Evolutionary conservation across 2,113 vertebrate genomes (phyloP), one percentile per base, ranked within the genome.

Genomic region (Saimiri boliviensis): DNA sequence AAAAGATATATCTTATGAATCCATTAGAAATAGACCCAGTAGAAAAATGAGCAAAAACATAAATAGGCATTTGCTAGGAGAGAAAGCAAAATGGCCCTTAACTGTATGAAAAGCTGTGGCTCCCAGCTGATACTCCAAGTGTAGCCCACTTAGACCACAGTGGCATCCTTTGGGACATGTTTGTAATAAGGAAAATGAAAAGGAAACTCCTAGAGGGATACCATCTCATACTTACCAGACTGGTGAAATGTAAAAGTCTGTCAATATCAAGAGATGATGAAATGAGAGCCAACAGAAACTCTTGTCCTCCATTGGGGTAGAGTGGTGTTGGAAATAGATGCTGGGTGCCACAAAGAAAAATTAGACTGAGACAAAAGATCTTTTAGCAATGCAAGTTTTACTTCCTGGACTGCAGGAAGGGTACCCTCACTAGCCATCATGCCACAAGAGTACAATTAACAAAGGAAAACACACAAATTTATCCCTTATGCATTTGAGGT

Each of bases 271-370:
- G 66, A 52, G 42, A 10, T 10, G 10, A 32, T 30, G 27, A 2
- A 2, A 13, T 56, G 8, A 10, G 40, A 40, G 11, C 17, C 70
- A 11, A 3, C 8, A 21, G 32, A 35, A 56, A 16, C 3, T 1
- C 4, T 30, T 1, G 0, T 27, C 49, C 40, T 79, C 52, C 3
- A 0, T 0, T 71, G 45, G 58, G 17, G 32, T 0, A 16, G 8
- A 47, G 21, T 8, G 63, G 45, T 52, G 52, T 52, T 52, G 52
- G 16, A 52, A 52, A 52, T 52, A 52, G 16, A 17, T 52, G 52
- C 52, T 52, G 16, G 52, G 52, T 52, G 16, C 52, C 52, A 52
- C 52, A 52, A 52, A 52, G 52, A 52, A 52, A 52, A 52, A 52
- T 52, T 52, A 52, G 52, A 52, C 52, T 52, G 52, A 52, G 52